Evolutionary conservation across 2,113 vertebrate genomes (phyloP).

Genomic region (Oryzias javanicus): DNA sequence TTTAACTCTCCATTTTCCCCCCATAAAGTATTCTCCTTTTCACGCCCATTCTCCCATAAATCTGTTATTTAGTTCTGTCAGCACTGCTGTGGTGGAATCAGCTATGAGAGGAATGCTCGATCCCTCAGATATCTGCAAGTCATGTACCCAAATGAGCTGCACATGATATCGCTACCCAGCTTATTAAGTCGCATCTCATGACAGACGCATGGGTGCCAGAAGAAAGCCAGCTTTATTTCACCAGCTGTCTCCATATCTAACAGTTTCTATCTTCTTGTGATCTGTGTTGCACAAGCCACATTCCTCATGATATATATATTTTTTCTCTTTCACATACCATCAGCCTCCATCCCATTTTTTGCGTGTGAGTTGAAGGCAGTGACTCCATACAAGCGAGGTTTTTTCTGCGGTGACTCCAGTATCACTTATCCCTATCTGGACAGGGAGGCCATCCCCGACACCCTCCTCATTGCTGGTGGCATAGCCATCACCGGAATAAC

Average conservation of each 20-base stretch:
- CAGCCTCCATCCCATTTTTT: constrained; percentile 81
- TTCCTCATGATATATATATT: constrained; percentile 53
- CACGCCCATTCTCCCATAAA: constrained; percentile 10
- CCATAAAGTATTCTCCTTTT: constrained; percentile 34
- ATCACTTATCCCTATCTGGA: constrained; percentile 74
- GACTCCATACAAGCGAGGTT: constrained; percentile 73
- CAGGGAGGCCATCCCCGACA: constrained; percentile 71
- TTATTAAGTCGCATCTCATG: constrained; percentile 35
- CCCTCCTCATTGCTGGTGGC: constrained; percentile 73
- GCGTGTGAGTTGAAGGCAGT: constrained; percentile 77
- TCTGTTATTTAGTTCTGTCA: constrained; percentile 2
- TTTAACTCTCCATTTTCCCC: constrained; percentile 21
- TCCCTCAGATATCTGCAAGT: constrained; percentile 46
- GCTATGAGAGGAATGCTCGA: constrained; percentile 68
- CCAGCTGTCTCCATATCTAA: constrained; percentile 8
- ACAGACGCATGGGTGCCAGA: constrained; percentile 7
- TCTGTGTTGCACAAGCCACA: constrained; percentile 20
- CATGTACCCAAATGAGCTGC: constrained; percentile 54
- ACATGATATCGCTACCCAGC: constrained; percentile 18
- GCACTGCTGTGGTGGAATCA: constrained; percentile 27
- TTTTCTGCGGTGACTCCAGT: constrained; percentile 79
- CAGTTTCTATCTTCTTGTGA: constrained; percentile 6
- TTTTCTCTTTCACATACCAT: constrained; percentile 40
- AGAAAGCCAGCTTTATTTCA: constrained; percentile 28
- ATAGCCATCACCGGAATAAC: constrained; percentile 74